Evolutionary conservation across 2,888 invertebrate species (phyloP).

Genomic region (Serrognathus titanus): DNA sequence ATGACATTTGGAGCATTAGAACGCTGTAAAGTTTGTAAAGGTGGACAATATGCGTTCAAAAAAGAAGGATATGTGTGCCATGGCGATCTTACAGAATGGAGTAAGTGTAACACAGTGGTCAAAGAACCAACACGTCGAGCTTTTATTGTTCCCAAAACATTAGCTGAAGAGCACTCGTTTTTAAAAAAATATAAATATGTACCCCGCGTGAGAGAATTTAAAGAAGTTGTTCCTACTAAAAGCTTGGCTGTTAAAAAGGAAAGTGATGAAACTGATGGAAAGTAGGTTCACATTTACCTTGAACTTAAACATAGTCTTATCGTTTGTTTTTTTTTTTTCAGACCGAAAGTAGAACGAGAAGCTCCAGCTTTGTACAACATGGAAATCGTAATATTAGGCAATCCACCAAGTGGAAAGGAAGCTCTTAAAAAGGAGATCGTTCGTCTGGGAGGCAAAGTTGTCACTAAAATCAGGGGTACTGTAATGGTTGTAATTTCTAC

Average conservation of each 20-base stretch:
- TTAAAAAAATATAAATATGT: slow-evolving; percentile 62
- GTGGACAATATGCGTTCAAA: slow-evolving; percentile 66
- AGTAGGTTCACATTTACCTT: slow-evolving; percentile 33
- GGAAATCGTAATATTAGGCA: slow-evolving; percentile 68
- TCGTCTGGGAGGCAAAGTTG: slow-evolving; percentile 73
- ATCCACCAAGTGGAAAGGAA: slow-evolving; percentile 55
- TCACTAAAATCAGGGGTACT: slow-evolving; percentile 60
- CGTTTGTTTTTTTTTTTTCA: slow-evolving; percentile 31
- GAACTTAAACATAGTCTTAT: no score
- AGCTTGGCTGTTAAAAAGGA: slow-evolving; percentile 43
- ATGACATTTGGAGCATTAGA: slow-evolving; percentile 84
- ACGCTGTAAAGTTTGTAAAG: slow-evolving; percentile 74
- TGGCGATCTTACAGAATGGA: slow-evolving; percentile 80
- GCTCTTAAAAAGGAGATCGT: slow-evolving; percentile 66
- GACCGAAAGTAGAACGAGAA: slow-evolving; percentile 64
- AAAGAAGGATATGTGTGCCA: slow-evolving; percentile 79
- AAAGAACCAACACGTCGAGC: slow-evolving; percentile 69
- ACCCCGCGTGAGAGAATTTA: slow-evolving; percentile 57
- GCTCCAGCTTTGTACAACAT: slow-evolving; percentile 72
- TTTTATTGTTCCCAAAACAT: slow-evolving; percentile 65
- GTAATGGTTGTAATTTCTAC: slow-evolving; percentile 76
- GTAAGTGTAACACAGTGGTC: slow-evolving; percentile 73
- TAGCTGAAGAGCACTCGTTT: slow-evolving; percentile 55
- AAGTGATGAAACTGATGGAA: slow-evolving; percentile 33
- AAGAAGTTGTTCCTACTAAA: slow-evolving; percentile 52